Evolutionary conservation across 2,113 vertebrate species (phyloP).

Genomic region (Potamarius usumacintae): DNA sequence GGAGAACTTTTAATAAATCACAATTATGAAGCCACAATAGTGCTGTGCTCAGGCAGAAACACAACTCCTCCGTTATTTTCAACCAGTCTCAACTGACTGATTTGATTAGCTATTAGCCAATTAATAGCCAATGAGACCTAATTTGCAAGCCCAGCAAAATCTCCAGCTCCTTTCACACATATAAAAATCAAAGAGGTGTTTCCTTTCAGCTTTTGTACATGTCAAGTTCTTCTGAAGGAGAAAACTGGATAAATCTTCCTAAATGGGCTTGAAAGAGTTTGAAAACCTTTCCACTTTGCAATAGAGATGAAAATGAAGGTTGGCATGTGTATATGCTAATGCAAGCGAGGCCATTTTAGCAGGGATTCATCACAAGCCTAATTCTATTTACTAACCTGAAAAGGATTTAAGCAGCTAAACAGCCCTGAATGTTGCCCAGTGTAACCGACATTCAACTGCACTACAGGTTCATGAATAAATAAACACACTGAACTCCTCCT

Average conservation of each 20-base stretch:
- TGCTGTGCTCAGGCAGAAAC: constrained; percentile 59
- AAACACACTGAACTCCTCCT: constrained; percentile 45
- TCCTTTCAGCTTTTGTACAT: background rate
- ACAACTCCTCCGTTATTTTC: constrained; percentile 56
- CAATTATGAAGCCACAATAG: constrained; percentile 69
- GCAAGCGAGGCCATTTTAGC: constrained; percentile 6
- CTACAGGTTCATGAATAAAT: constrained; percentile 59
- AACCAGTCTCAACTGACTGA: constrained; percentile 60
- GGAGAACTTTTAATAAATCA: constrained; percentile 74
- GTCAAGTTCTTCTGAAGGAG: background rate
- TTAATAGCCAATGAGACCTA: constrained; percentile 58
- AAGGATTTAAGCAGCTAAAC: constrained; percentile 51
- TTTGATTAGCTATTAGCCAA: constrained; percentile 70
- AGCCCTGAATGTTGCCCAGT: constrained; percentile 28
- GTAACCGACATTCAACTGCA: constrained; percentile 33
- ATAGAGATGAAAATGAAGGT: constrained; percentile 4
- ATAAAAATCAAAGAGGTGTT: constrained; percentile 56
- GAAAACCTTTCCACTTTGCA: constrained; percentile 23
- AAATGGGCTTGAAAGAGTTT: constrained; percentile 21
- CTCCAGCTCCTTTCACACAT: constrained; percentile 42
- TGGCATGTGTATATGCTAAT: constrained; percentile 39
- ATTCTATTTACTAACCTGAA: constrained; percentile 53
- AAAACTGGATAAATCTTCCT: constrained; percentile 7
- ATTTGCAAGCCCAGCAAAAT: constrained; percentile 64
- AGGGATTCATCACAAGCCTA: constrained; percentile 33